A percentile compares a stretch with the other conserved stretches of the same genome.
These are phyloP conservation scores for Heterotilapia buettikoferi DNA, from an alignment of 2,113 vertebrate genomes.

Conservation along the genomic window DNA sequence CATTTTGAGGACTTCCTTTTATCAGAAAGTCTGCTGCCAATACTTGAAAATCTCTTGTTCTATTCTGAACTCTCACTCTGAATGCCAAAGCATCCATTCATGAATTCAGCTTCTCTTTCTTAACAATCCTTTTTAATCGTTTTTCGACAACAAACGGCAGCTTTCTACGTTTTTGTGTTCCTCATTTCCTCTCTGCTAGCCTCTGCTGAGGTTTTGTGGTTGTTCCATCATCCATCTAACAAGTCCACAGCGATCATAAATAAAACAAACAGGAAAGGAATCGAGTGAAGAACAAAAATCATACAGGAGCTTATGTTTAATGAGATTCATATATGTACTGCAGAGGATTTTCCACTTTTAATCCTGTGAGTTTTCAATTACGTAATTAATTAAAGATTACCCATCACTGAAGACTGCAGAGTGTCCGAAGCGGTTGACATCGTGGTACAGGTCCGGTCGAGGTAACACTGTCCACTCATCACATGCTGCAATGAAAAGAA, in stretches of 20 bases:
- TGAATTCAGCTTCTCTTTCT: background rate
- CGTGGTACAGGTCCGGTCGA: slow-evolving; percentile 80
- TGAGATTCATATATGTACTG: background rate
- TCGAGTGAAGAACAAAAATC: background rate
- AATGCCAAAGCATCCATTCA: background rate
- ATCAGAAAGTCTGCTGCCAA: background rate
- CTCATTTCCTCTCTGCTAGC: background rate
- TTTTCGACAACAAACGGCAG: background rate
- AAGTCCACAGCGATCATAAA: background rate
- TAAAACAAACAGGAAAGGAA: background rate
- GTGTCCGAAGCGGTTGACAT: slow-evolving; percentile 95
- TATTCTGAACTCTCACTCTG: background rate
- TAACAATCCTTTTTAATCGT: background rate
- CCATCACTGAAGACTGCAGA: slow-evolving; percentile 83
- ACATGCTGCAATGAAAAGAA: slow-evolving; percentile 72
- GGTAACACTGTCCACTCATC: slow-evolving; percentile 89
- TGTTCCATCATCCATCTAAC: background rate
- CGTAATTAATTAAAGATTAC: slow-evolving; percentile 57
- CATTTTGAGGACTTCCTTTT: background rate
- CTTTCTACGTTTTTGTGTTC: background rate
- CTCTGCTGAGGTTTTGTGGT: background rate
- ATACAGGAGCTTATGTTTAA: background rate
- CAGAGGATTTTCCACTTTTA: background rate
- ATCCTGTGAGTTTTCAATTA: background rate
- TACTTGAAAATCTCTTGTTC: background rate